Evolutionary conservation across 2,797 vertebrate genomes (phyloP), one percentile per base, ranked within the genome.

Genomic region (Ptychadena robeensis): DNA sequence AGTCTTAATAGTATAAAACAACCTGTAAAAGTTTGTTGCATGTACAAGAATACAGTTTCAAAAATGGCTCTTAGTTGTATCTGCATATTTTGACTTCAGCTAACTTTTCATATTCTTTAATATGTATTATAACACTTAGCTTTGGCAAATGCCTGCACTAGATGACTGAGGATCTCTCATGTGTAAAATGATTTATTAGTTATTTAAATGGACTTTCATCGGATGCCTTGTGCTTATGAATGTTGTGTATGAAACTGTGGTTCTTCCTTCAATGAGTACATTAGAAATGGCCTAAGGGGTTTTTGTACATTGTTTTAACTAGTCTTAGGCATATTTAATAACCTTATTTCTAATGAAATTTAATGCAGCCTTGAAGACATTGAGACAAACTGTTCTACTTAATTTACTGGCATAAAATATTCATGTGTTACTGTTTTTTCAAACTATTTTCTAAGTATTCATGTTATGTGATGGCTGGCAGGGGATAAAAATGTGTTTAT

Each of bases 31-130:
- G 90, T 61, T 90, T 89, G 89, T 89, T 90, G 87, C 88, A 88
- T 87, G 89, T 88, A 91, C 90, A 91, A 91, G 87, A 90, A 91
- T 81, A 90, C 86, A 91, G 88, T 89, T 93, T 91, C 85, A 89
- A 89, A 90, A 92, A 91, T 89, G 88, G 90, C 91, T 92, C 90
- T 89, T 90, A 73, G 83, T 30, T 67, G 66, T 65, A 2, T 68
- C 12, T 14, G 37, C 28, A 9, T 79, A 37, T 32, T 32, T 59
- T 61, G 12, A 53, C 9, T 32, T 67, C 25, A 34, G 31, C 11
- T 4, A 9, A 59, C 18, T 35, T 28, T 22, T 57, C 18, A 27
- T 34, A 27, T 37, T n/a, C n/a, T 67, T 25, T 10, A 77, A 67
- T n/a, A 32, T 30, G n/a, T 66, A 77, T 61, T 25, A 28, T 6